phyloP scores from a whole-genome alignment of 2,113 vertebrate species.

The Megaptera novaeangliae region DNA sequence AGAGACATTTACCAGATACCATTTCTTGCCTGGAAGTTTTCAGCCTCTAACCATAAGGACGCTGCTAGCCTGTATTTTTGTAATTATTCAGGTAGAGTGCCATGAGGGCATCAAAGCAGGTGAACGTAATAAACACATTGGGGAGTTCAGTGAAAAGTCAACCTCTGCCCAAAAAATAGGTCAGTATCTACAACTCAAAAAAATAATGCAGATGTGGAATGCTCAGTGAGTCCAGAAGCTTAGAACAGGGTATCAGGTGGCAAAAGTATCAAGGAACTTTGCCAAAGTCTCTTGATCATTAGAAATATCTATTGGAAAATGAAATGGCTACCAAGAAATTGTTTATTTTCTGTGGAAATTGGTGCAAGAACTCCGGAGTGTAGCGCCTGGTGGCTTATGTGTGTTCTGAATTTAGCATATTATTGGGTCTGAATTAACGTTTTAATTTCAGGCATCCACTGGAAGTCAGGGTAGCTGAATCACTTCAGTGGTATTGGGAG shows the following conservation, averaged over 20 bases:
- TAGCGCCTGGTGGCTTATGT: background rate
- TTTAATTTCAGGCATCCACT: background rate
- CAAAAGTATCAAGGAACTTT: background rate
- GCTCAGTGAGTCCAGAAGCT: background rate
- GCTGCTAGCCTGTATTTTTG: background rate
- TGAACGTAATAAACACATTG: conserved; percentile 31
- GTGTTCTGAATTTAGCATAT: background rate
- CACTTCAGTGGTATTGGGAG: background rate
- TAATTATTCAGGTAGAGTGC: background rate
- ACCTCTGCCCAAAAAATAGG: background rate
- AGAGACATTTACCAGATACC: background rate
- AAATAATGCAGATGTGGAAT: background rate
- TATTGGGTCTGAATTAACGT: background rate
- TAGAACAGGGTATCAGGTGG: background rate
- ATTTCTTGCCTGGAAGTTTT: background rate
- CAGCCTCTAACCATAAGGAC: background rate
- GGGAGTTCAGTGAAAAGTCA: conserved; percentile 12
- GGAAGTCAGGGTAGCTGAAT: background rate
- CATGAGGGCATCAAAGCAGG: background rate
- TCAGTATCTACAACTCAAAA: background rate
- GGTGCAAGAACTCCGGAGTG: background rate
- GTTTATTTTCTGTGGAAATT: conserved; percentile 16
- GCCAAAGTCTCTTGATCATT: background rate
- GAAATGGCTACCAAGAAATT: background rate
- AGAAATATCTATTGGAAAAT: conserved; percentile 9